Evolutionary conservation across 2,888 invertebrate genomes (phyloP).

Genomic region (Theristus sp.): DNA sequence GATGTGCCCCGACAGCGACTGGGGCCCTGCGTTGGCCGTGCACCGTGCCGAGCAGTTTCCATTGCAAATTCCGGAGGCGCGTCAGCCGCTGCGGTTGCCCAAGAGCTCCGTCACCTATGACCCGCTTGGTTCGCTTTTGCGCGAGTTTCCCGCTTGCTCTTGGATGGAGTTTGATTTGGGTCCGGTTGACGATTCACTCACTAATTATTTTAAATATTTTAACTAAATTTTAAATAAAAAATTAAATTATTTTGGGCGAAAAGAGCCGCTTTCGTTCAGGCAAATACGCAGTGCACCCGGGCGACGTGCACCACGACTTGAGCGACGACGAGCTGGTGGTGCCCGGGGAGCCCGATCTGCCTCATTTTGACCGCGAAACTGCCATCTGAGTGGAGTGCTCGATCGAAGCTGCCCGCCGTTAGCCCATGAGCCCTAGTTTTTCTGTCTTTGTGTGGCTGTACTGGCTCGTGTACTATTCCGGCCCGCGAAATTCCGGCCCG

Average conservation of each 20-base stretch:
- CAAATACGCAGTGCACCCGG: neutral
- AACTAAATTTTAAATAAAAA: no score
- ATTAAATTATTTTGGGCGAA: no score
- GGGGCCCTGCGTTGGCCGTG: conserved; percentile 29
- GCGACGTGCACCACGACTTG: neutral
- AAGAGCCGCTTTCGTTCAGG: no score
- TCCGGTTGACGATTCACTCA: no score
- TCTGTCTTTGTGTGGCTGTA: no score
- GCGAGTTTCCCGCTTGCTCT: neutral
- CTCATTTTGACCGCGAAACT: conserved; percentile 21
- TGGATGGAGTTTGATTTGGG: neutral
- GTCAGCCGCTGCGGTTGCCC: conserved; percentile 14
- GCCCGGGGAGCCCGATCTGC: neutral
- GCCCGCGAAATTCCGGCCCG: no score
- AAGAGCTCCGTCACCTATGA: no score
- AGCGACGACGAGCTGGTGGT: neutral
- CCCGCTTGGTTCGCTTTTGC: conserved; percentile 1
- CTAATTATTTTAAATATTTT: no score
- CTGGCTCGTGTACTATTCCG: no score
- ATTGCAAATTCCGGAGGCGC: conserved; percentile 27
- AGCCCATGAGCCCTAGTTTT: no score
- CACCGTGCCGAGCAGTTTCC: conserved; percentile 25
- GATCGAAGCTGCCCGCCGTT: no score
- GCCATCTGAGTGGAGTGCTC: no score
- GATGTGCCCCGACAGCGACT: conserved; percentile 25